A percentile compares a stretch with the other conserved stretches of the same genome.
phyloP scores from a whole-genome alignment of 1,140 invertebrate genomes.

The Maconellicoccus hirsutus region DNA sequence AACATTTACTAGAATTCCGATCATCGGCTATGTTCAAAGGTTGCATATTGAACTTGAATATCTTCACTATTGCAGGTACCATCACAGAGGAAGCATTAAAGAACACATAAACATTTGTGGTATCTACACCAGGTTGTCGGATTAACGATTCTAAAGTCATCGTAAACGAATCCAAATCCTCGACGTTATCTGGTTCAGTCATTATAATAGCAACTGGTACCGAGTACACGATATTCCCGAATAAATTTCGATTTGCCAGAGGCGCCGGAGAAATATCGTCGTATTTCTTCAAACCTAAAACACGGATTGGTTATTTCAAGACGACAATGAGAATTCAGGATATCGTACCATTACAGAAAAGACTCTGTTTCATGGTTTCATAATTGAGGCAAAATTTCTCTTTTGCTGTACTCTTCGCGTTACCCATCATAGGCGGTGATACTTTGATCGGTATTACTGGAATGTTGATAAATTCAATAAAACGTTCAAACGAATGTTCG shows the following conservation, averaged over 20 bases:
- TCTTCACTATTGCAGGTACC: not conserved
- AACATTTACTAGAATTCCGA: too few species aligned
- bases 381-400: not conserved
- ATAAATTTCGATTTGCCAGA: slow-evolving; percentile 36
- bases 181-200: slow-evolving; percentile 30
- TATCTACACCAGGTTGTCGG: slow-evolving; percentile 40
- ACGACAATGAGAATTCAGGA: not conserved
- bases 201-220: slow-evolving; percentile 39
- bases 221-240: slow-evolving; percentile 37
- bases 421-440: not conserved
- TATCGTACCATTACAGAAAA: not conserved
- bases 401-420: not conserved
- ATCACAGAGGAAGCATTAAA: slow-evolving; percentile 26
- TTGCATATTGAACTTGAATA: not conserved
- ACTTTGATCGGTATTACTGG: not conserved
- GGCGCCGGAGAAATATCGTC: slow-evolving; percentile 37
- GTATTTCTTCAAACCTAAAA: slow-evolving; percentile 36
- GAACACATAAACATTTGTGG: slow-evolving; percentile 31
- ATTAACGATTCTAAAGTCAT: slow-evolving; percentile 40
- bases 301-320: not conserved
- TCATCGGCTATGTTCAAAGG: not conserved
- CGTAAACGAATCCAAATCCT: slow-evolving; percentile 34
- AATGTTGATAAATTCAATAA: not conserved
- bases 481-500: not conserved
- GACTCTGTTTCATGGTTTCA: not conserved